Percentiles rank a stretch among this genome's conserved stretches.
Conservation (phyloP, 1,140 invertebrate species). For the Drosophila pandora region DNA sequence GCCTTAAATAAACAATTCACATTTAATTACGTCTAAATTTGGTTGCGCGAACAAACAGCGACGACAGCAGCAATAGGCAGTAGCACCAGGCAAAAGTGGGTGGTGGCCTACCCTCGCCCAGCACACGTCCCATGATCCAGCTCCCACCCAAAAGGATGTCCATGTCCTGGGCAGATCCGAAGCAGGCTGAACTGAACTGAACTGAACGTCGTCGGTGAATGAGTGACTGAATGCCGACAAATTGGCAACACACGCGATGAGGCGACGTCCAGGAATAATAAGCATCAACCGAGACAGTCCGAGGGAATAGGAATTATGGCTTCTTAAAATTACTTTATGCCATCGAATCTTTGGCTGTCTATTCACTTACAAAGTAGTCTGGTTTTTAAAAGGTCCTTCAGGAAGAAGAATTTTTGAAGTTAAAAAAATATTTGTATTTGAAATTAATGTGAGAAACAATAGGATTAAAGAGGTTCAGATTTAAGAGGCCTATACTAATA, state of each 20-base stretch:
- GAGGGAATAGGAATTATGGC: slow-evolving; percentile 69
- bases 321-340: slow-evolving; percentile 73
- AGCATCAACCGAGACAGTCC: slow-evolving; percentile 49
- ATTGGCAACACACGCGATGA: slow-evolving; percentile 82
- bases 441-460: no score
- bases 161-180: slow-evolving; percentile 30
- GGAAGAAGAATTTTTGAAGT: neutral
- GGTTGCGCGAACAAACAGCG: slow-evolving; percentile 83
- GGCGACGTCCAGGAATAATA: slow-evolving; percentile 72
- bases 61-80: slow-evolving; percentile 62
- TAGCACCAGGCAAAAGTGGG: neutral
- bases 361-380: neutral
- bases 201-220: slow-evolving; percentile 67
- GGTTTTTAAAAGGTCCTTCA: neutral
- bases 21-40: slow-evolving; percentile 84
- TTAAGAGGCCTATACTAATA: no score
- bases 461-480: no score
- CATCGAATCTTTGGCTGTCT: slow-evolving; percentile 5
- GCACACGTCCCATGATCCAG: slow-evolving; percentile 24
- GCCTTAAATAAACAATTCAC: slow-evolving; percentile 84
- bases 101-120: neutral
- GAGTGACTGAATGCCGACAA: slow-evolving; percentile 80
- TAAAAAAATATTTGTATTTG: no score
- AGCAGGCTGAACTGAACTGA: slow-evolving; percentile 1
- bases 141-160: neutral